Evolutionary conservation across 2,797 vertebrate genomes (phyloP).

Genomic region (Propithecus deckenii): DNA sequence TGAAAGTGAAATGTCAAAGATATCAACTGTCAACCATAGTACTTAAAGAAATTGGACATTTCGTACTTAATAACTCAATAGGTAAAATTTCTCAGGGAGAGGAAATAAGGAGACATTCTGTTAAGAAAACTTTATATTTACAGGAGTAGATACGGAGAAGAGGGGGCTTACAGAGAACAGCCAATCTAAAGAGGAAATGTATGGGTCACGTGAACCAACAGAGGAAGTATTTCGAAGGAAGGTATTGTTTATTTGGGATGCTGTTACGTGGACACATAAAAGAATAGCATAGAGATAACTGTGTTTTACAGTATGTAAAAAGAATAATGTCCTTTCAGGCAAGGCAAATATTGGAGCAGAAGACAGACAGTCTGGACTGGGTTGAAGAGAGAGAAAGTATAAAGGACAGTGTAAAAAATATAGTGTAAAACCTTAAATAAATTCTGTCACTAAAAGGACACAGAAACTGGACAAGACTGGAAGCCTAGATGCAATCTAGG

Average conservation of each 20-base stretch:
- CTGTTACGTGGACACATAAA: not conserved
- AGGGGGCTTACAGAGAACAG: not conserved
- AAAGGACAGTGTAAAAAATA: not conserved
- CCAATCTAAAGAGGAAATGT: not conserved
- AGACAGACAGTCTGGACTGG: not conserved
- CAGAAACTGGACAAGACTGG: not conserved
- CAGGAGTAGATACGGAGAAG: not conserved
- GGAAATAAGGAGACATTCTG: not conserved
- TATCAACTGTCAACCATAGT: no score
- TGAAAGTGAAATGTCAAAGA: no score
- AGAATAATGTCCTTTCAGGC: not conserved
- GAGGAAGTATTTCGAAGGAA: not conserved
- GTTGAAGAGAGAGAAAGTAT: not conserved
- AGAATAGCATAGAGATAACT: not conserved
- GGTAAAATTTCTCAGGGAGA: not conserved
- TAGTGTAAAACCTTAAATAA: not conserved
- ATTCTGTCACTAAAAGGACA: not conserved
- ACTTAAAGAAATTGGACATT: no score
- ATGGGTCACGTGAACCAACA: not conserved
- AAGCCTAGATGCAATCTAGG: not conserved
- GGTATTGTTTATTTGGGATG: no score
- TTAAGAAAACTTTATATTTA: not conserved
- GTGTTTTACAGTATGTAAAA: not conserved
- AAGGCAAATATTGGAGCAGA: not conserved
- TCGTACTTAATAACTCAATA: not conserved